A percentile compares a stretch with the other conserved stretches of the same genome.
These are phyloP conservation scores for Byasa hedistus DNA, from an alignment of 2,888 invertebrate species.

Conservation along the genomic window DNA sequence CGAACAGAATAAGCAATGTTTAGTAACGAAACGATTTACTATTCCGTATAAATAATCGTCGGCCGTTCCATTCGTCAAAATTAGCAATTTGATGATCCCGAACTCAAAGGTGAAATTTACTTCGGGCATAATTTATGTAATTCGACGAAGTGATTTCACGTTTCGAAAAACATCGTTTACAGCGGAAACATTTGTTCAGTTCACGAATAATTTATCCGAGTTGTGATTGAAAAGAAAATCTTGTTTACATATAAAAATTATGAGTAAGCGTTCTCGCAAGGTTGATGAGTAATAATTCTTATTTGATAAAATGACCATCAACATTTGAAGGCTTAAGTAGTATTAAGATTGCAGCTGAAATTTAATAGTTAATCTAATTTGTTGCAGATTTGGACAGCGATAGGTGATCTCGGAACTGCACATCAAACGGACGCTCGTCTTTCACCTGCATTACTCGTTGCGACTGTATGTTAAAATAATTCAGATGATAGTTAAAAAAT, in stretches of 20 bases:
- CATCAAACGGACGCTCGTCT: constrained; percentile 4
- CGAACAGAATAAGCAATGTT: neutral
- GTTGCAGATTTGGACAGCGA: constrained; percentile 61
- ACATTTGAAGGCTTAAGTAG: too few species aligned
- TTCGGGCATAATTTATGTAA: constrained; percentile 57
- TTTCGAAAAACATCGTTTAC: constrained; percentile 22
- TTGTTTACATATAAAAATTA: neutral
- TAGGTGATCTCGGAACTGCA: constrained; percentile 26
- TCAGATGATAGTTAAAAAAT: constrained; percentile 54
- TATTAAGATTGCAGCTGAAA: neutral
- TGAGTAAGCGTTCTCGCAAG: neutral
- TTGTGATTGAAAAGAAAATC: constrained; percentile 6
- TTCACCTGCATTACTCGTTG: constrained; percentile 7
- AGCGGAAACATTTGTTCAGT: neutral
- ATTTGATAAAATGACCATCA: too few species aligned
- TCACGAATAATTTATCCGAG: neutral
- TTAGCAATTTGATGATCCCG: constrained; percentile 36
- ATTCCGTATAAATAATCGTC: neutral
- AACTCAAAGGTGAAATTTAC: constrained; percentile 45
- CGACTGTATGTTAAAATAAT: constrained; percentile 27
- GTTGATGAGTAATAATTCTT: too few species aligned
- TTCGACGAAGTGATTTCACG: constrained; percentile 34
- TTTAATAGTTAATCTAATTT: constrained; percentile 38
- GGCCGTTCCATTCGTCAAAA: constrained; percentile 9
- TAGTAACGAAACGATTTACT: neutral